A percentile compares a stretch with the other conserved stretches of the same genome.
phyloP scores from a whole-genome alignment of 2,888 invertebrate genomes.

The Conomelus anceps region DNA sequence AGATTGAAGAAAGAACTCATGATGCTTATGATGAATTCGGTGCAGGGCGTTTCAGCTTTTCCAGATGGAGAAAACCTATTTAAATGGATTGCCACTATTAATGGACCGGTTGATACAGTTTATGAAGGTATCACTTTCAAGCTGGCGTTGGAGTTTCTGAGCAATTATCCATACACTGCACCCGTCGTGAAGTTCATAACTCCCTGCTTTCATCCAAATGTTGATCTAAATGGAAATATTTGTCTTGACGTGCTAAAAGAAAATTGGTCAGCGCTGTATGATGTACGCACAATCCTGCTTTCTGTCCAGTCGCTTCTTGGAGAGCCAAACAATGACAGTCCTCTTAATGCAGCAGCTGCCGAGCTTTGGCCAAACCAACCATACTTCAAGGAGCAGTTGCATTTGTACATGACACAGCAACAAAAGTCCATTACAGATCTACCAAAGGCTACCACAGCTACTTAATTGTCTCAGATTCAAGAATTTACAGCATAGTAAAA shows the following conservation, averaged over 20 bases:
- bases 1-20: slow-evolving; percentile 85
- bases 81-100: slow-evolving; percentile 94
- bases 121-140: slow-evolving; percentile 86
- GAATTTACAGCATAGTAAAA: not conserved
- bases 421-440: not conserved
- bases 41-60: slow-evolving; percentile 91
- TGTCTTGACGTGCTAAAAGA: slow-evolving; percentile 95
- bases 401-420: not conserved
- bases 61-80: slow-evolving; percentile 95
- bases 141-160: slow-evolving; percentile 83
- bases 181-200: slow-evolving; percentile 85
- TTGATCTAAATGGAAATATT: slow-evolving; percentile 79
- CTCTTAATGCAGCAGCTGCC: not conserved
- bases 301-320: slow-evolving; percentile 90
- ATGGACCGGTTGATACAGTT: slow-evolving; percentile 80
- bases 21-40: slow-evolving; percentile 78
- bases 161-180: slow-evolving; percentile 89
- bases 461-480: no score
- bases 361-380: not conserved
- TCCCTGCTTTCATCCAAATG: slow-evolving; percentile 93
- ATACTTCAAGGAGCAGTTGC: not conserved
- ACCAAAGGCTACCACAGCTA: not conserved
- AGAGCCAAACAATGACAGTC: slow-evolving; percentile 9
- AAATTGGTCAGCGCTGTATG: slow-evolving; percentile 95
- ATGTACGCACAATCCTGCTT: slow-evolving; percentile 85